phyloP scores from a whole-genome alignment of 2,113 vertebrate species.

The Odontesthes bonariensis region DNA sequence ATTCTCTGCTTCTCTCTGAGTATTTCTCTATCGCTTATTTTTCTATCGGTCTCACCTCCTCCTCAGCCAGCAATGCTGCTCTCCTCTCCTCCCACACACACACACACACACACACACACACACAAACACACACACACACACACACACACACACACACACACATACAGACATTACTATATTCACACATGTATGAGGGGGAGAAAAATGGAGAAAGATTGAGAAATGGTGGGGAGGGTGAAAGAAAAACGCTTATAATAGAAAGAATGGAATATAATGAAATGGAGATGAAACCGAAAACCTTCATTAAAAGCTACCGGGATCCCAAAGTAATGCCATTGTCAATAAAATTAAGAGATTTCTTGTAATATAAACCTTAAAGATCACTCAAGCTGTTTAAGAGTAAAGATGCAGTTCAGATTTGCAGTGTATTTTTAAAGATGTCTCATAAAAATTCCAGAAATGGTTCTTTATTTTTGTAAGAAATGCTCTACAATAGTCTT shows the following conservation, averaged over 20 bases:
- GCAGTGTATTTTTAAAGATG: neutral
- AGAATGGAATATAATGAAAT: conserved; percentile 20
- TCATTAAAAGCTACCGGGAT: conserved; percentile 11
- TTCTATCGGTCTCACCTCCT: conserved; percentile 65
- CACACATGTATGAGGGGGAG: conserved; percentile 44
- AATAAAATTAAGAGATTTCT: neutral
- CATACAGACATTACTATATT: conserved; percentile 57
- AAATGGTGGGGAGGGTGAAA: conserved; percentile 16
- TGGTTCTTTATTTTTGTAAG: neutral
- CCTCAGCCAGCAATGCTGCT: conserved; percentile 64
- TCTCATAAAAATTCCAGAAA: too few species aligned
- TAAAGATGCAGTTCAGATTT: neutral
- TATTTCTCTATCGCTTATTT: conserved; percentile 39
- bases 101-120: conserved; percentile 45
- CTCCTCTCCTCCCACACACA: conserved; percentile 62
- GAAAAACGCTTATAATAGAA: conserved; percentile 38
- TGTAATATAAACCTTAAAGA: neutral
- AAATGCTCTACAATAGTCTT: neutral
- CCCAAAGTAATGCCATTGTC: neutral
- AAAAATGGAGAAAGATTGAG: conserved; percentile 11
- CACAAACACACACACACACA: conserved; percentile 53
- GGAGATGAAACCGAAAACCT: conserved; percentile 1
- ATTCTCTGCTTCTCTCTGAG: conserved; percentile 47
- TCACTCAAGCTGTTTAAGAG: neutral
- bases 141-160: conserved; percentile 47